Percentiles rank a stretch among this genome's conserved stretches.
Conservation (phyloP, 35 echinoderm and acorn worm genomes). For the Anneissia japonica region DNA sequence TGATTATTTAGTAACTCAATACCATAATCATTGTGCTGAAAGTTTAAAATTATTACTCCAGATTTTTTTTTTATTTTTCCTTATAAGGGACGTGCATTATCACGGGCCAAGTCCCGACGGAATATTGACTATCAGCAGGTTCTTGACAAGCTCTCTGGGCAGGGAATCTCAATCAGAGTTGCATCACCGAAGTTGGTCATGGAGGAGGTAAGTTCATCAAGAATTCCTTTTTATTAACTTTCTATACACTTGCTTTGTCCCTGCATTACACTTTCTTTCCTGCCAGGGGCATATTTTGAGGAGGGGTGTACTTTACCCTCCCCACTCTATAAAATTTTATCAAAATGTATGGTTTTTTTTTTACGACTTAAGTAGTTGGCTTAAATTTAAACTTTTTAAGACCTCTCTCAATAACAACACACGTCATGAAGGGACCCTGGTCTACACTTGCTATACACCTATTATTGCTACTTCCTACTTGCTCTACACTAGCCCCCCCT, state of each 20-base stretch:
- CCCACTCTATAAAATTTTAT: neutral
- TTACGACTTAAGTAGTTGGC: neutral
- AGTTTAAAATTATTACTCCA: too few species aligned
- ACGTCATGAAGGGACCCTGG: too few species aligned
- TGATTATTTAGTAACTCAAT: too few species aligned
- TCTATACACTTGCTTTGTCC: neutral
- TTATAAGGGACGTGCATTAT: constrained; percentile 82
- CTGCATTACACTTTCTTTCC: neutral
- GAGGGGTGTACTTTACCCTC: neutral
- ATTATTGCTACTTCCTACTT: too few species aligned
- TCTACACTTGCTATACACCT: too few species aligned
- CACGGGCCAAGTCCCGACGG: constrained; percentile 77
- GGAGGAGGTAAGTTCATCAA: constrained; percentile 74
- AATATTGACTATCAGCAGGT: constrained; percentile 90
- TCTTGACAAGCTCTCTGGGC: constrained; percentile 38
- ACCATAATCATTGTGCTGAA: too few species aligned
- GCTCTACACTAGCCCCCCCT: too few species aligned
- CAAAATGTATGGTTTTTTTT: constrained; percentile 6
- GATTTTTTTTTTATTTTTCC: too few species aligned
- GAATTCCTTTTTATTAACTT: too few species aligned
- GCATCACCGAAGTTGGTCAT: constrained; percentile 98
- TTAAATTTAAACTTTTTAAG: too few species aligned
- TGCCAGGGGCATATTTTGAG: neutral
- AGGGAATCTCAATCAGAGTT: constrained; percentile 86
- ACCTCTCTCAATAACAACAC: too few species aligned